Evolutionary conservation across 2,797 vertebrate species (phyloP).

Genomic region (Simalia tracyae): DNA sequence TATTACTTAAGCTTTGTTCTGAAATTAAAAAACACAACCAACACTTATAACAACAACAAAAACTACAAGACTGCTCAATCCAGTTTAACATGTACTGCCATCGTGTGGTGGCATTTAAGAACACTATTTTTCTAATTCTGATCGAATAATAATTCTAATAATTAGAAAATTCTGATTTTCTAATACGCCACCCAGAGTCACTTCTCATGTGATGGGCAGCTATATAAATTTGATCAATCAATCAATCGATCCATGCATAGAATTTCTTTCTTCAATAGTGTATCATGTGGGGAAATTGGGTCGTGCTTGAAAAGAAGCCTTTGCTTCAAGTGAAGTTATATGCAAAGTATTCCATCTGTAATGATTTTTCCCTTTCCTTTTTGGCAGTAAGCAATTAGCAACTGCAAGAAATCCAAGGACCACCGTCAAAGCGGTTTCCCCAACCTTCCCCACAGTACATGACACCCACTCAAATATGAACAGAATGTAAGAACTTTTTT

Average conservation of each 20-base stretch:
- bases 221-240: too few species aligned
- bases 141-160: too few species aligned
- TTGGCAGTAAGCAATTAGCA: neutral
- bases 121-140: conserved; percentile 40
- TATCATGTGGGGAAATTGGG: neutral
- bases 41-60: neutral
- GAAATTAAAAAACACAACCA: conserved; percentile 1
- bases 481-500: neutral
- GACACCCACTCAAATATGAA: neutral
- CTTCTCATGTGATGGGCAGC: too few species aligned
- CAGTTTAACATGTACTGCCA: conserved; percentile 60
- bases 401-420: neutral
- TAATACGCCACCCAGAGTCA: too few species aligned
- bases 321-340: neutral
- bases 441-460: neutral
- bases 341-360: neutral
- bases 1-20: neutral
- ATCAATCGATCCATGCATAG: neutral
- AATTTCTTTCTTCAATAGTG: neutral
- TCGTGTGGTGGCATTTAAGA: conserved; percentile 58
- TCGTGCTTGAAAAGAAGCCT: neutral
- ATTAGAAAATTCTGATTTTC: too few species aligned
- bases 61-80: neutral
- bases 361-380: neutral
- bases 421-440: neutral